A percentile compares a stretch with the other conserved stretches of the same genome.
These are phyloP conservation scores for Stomatorhinus ivindoensis DNA, from an alignment of 2,113 vertebrate genomes.

Conservation along the genomic window DNA sequence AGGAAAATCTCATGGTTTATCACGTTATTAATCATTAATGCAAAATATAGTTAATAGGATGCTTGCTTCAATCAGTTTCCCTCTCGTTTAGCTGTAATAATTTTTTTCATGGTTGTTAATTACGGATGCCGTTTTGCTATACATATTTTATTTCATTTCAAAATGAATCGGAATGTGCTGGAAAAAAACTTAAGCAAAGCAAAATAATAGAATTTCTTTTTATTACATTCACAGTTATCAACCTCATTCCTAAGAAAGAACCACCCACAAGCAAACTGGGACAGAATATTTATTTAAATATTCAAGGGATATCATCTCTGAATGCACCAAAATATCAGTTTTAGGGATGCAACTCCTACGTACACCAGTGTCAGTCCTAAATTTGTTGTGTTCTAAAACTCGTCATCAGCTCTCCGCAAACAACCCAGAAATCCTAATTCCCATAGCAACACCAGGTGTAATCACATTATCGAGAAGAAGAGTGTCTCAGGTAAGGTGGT, in stretches of 20 bases:
- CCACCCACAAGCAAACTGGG: neutral
- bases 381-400: neutral
- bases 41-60: neutral
- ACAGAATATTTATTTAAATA: neutral
- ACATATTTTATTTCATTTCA: neutral
- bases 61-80: neutral
- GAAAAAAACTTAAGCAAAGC: neutral
- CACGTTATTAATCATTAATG: neutral
- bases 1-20: neutral
- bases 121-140: neutral
- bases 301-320: neutral
- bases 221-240: neutral
- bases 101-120: neutral
- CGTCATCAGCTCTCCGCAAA: neutral
- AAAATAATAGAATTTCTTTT: neutral
- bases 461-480: neutral
- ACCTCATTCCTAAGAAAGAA: neutral
- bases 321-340: neutral
- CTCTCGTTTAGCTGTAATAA: neutral
- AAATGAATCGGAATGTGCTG: neutral
- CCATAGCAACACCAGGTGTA: neutral
- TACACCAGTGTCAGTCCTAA: neutral
- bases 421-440: neutral
- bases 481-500: neutral
- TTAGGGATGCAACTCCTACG: neutral